Conservation (phyloP, 2,797 vertebrate genomes). For the Sebastes alutus region DNA sequence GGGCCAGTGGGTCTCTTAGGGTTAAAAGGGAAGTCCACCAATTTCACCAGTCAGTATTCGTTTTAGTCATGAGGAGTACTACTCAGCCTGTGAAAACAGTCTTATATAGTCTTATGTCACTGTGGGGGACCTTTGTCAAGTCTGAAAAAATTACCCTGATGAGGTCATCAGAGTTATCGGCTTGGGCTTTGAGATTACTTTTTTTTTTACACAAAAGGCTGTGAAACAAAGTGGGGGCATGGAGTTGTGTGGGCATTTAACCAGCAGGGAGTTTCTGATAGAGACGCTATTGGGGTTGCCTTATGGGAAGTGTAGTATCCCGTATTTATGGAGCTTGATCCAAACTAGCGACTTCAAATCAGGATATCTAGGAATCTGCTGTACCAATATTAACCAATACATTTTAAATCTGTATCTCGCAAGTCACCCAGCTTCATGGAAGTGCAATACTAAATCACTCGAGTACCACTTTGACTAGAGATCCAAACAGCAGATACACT, state of each 20-base stretch:
- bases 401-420: not conserved
- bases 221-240: not conserved
- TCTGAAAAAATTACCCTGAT: not conserved
- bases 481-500: constrained; percentile 19
- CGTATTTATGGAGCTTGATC: not conserved
- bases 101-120: not conserved
- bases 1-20: too few species aligned
- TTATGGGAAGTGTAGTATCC: not conserved
- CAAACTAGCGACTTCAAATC: not conserved
- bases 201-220: too few species aligned
- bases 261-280: not conserved
- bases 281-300: not conserved
- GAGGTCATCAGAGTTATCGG: not conserved
- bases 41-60: not conserved
- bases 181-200: too few species aligned
- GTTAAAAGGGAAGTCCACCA: not conserved
- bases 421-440: not conserved
- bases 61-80: not conserved
- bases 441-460: not conserved
- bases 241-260: not conserved
- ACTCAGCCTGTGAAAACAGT: not conserved
- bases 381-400: not conserved
- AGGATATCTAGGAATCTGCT: not conserved
- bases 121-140: not conserved
- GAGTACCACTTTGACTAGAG: not conserved